Conservation (phyloP, 2,888 invertebrate genomes). For the Hedychridium roseum region DNA sequence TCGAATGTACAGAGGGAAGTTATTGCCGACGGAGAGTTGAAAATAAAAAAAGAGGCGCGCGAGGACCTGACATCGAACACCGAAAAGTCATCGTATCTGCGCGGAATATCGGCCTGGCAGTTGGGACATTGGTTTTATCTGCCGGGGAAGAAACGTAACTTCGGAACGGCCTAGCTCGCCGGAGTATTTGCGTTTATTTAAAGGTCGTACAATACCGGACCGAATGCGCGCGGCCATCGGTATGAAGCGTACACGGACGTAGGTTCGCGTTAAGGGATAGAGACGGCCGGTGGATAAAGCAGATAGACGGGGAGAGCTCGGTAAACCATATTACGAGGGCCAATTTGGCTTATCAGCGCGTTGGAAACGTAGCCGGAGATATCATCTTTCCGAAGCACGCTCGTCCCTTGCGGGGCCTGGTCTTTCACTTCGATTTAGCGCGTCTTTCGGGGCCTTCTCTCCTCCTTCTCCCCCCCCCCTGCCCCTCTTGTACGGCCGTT, state of each 20-base stretch:
- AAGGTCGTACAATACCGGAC: constrained; percentile 23
- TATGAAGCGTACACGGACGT: constrained; percentile 22
- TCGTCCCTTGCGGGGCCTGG: constrained; percentile 17
- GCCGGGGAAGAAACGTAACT: too few relatives aligned
- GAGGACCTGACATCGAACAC: neutral
- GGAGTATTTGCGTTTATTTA: too few relatives aligned
- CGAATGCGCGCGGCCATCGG: constrained; percentile 19
- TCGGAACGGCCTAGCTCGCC: too few relatives aligned
- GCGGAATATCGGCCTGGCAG: too few relatives aligned
- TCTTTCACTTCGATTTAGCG: neutral
- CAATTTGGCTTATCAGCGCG: constrained; percentile 31
- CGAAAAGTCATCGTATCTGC: neutral
- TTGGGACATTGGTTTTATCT: too few relatives aligned
- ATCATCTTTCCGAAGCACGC: constrained; percentile 29
- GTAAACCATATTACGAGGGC: constrained; percentile 23
- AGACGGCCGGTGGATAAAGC: constrained; percentile 13
- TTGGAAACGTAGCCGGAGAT: constrained; percentile 27
- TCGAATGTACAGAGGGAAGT: neutral
- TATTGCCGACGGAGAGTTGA: neutral
- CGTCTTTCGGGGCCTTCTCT: neutral
- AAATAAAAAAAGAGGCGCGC: neutral
- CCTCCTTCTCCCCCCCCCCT: constrained; percentile 1
- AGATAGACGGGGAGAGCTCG: constrained; percentile 26
- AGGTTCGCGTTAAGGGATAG: constrained; percentile 29
- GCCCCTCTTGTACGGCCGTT: constrained; percentile 7